These are phyloP conservation scores for Pelecanoides urinatrix DNA, from an alignment of 2,113 vertebrate species.

Conservation along the genomic window DNA sequence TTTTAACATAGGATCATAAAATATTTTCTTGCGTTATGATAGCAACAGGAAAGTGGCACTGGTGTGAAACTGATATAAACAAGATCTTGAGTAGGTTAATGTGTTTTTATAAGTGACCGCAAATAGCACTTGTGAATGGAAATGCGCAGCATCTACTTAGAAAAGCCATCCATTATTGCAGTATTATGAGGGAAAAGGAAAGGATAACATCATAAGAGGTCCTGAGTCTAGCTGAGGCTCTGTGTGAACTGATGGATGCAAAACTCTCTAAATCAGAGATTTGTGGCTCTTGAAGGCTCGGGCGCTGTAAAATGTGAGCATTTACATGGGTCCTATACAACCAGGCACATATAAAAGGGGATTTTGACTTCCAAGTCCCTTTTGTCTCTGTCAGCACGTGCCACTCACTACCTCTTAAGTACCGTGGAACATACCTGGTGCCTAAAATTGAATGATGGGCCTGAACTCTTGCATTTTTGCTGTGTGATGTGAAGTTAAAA, in stretches of 20 bases:
- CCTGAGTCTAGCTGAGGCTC: not conserved
- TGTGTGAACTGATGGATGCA: not conserved
- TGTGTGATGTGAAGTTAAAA: conserved; percentile 24
- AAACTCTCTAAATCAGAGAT: not conserved
- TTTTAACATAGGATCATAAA: not conserved
- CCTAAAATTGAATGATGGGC: not conserved
- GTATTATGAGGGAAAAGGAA: not conserved
- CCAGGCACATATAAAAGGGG: not conserved
- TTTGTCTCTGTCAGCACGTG: not conserved
- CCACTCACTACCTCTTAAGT: not conserved
- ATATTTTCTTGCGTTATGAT: not conserved
- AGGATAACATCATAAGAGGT: not conserved
- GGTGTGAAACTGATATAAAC: not conserved
- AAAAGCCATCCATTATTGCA: not conserved
- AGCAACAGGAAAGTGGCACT: not conserved
- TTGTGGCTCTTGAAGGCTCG: not conserved
- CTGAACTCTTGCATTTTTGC: conserved; percentile 29
- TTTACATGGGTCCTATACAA: not conserved
- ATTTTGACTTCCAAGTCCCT: not conserved
- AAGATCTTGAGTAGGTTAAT: conserved; percentile 8
- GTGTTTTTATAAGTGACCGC: not conserved
- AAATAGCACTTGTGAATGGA: conserved; percentile 34
- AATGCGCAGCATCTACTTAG: not conserved
- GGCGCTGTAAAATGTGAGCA: not conserved
- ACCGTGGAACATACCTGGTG: not conserved